These are phyloP conservation scores for Heterotis niloticus DNA, from an alignment of 2,113 vertebrate species.

Conservation along the genomic window DNA sequence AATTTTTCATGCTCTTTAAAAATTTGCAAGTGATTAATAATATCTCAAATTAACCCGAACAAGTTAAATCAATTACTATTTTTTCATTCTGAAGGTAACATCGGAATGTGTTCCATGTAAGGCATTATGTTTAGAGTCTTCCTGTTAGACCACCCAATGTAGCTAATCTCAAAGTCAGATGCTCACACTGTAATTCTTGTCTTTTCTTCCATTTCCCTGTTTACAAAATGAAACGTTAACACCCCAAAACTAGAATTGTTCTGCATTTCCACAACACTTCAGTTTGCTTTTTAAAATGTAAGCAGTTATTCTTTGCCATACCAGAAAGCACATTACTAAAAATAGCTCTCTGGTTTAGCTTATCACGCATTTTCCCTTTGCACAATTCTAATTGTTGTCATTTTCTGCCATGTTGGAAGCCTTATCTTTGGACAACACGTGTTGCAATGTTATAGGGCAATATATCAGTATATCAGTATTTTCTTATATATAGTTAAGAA, in stretches of 20 bases:
- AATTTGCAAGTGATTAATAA: too few species aligned
- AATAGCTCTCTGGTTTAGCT: background rate
- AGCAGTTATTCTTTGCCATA: constrained; percentile 27
- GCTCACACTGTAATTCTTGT: background rate
- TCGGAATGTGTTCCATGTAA: background rate
- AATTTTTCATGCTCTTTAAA: too few species aligned
- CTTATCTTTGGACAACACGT: constrained; percentile 20
- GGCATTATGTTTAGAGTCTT: background rate
- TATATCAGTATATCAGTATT: background rate
- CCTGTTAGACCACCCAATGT: background rate
- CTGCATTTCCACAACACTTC: constrained; percentile 25
- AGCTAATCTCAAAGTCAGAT: background rate
- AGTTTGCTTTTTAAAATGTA: constrained; percentile 24
- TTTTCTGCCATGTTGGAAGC: constrained; percentile 10
- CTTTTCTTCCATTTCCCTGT: constrained; percentile 11
- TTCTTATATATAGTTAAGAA: too few species aligned
- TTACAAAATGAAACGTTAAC: constrained; percentile 28
- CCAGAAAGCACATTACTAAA: constrained; percentile 7
- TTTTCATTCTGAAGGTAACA: background rate
- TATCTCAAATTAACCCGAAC: too few species aligned
- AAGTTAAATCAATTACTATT: background rate
- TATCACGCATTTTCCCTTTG: background rate
- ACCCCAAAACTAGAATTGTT: constrained; percentile 33
- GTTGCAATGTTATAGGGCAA: background rate
- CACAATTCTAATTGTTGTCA: constrained; percentile 2